These are phyloP conservation scores for Sebastes fasciatus DNA, from an alignment of 2,113 vertebrate species.

Conservation along the genomic window DNA sequence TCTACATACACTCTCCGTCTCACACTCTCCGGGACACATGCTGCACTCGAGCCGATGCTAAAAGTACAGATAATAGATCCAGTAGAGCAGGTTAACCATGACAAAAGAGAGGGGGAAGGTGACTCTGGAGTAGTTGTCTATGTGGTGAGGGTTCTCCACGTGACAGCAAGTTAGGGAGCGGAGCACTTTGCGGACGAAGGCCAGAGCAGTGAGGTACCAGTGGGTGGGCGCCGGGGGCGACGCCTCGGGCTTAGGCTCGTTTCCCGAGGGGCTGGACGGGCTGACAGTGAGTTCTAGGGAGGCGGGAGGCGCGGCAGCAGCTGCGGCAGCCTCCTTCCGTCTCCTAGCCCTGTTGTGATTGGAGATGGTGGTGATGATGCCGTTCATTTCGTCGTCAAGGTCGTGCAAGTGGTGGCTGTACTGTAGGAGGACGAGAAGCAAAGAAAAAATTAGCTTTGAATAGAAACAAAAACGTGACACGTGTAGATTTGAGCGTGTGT, in stretches of 20 bases:
- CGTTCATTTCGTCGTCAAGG: slow-evolving; percentile 87
- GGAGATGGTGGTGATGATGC: slow-evolving; percentile 85
- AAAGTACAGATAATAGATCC: slow-evolving; percentile 94
- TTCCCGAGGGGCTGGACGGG: slow-evolving; percentile 75
- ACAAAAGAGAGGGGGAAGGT: slow-evolving; percentile 91
- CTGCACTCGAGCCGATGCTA: slow-evolving; percentile 66
- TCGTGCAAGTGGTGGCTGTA: slow-evolving; percentile 82
- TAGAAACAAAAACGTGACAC: neutral
- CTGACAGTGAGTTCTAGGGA: slow-evolving; percentile 70
- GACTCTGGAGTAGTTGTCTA: slow-evolving; percentile 93
- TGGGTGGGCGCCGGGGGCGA: slow-evolving; percentile 69
- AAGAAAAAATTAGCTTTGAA: neutral
- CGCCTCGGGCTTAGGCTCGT: slow-evolving; percentile 75
- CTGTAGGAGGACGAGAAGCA: slow-evolving; percentile 47
- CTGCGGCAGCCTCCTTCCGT: slow-evolving; percentile 63
- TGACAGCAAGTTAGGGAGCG: slow-evolving; percentile 86
- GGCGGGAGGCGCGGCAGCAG: slow-evolving; percentile 46
- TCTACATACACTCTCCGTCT: slow-evolving; percentile 44
- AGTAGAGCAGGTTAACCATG: slow-evolving; percentile 92
- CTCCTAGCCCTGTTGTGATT: slow-evolving; percentile 78
- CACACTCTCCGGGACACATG: slow-evolving; percentile 38
- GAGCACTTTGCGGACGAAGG: slow-evolving; percentile 83
- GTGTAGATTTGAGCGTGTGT: neutral
- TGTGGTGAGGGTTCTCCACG: slow-evolving; percentile 92
- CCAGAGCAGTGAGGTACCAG: slow-evolving; percentile 76